A percentile compares a stretch with the other conserved stretches of the same genome.
Evolutionary conservation across 2,797 vertebrate species (phyloP).

Genomic region (Heliangelus exortis): DNA sequence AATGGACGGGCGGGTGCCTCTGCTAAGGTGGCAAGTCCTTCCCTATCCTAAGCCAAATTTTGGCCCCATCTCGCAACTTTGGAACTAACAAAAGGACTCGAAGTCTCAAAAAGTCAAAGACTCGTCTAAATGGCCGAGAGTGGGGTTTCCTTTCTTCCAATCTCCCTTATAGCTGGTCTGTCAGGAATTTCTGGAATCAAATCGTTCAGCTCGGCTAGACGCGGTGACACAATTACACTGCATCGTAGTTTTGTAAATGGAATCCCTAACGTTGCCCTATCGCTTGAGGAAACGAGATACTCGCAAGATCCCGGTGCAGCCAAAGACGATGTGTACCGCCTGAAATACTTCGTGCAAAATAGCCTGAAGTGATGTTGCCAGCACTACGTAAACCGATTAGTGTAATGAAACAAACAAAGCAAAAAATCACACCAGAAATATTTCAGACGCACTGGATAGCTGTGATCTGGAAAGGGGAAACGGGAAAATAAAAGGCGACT

Average conservation of each 20-base stretch:
- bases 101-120: not conserved
- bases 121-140: not conserved
- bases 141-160: not conserved
- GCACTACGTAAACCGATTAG: not conserved
- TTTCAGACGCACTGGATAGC: not conserved
- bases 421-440: slow-evolving; percentile 26
- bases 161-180: not conserved
- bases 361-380: not conserved
- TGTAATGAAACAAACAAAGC: not conserved
- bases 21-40: not conserved
- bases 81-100: not conserved
- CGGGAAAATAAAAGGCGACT: not conserved
- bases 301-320: not conserved
- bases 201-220: not conserved
- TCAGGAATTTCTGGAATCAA: not conserved
- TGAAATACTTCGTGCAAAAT: not conserved
- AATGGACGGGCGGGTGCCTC: not conserved
- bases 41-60: not conserved
- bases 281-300: not conserved
- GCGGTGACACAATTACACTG: not conserved
- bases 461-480: not conserved
- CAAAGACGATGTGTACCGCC: not conserved
- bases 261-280: not conserved
- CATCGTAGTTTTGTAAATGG: not conserved
- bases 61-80: not conserved